A percentile compares a stretch with the other conserved stretches of the same genome.
Evolutionary conservation across 2,797 vertebrate genomes (phyloP).

Genomic region (Rhinichthys osculus): DNA sequence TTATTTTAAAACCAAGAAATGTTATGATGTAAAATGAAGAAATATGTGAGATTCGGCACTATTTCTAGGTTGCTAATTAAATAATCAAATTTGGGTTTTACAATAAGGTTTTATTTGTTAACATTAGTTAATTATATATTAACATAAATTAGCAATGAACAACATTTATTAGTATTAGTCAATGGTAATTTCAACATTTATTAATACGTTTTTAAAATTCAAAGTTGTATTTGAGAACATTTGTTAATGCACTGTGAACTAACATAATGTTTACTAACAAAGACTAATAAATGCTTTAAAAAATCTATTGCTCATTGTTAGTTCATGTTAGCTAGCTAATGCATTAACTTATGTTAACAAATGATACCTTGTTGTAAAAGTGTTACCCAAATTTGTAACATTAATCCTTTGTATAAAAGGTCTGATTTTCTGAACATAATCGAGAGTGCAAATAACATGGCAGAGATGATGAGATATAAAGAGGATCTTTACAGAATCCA

Average conservation of each 20-base stretch:
- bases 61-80: not conserved
- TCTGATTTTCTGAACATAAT: not conserved
- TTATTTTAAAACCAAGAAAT: not conserved
- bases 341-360: not conserved
- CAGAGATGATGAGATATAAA: slow-evolving; percentile 17
- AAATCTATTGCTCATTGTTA: not conserved
- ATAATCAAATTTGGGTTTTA: not conserved
- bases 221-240: not conserved
- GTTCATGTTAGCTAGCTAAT: not conserved
- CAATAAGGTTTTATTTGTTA: not conserved
- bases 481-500: slow-evolving; percentile 51
- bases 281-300: not conserved
- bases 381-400: not conserved
- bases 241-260: not conserved
- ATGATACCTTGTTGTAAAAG: not conserved
- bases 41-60: not conserved
- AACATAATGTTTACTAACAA: not conserved
- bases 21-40: not conserved
- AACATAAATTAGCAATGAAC: not conserved
- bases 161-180: not conserved
- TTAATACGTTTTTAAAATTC: not conserved
- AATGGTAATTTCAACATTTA: not conserved
- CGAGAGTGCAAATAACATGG: not conserved
- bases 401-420: not conserved
- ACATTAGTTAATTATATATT: no score